Percentiles rank a stretch among this genome's conserved stretches.
phyloP scores from a whole-genome alignment of 2,113 vertebrate species.

The Nestor notabilis region DNA sequence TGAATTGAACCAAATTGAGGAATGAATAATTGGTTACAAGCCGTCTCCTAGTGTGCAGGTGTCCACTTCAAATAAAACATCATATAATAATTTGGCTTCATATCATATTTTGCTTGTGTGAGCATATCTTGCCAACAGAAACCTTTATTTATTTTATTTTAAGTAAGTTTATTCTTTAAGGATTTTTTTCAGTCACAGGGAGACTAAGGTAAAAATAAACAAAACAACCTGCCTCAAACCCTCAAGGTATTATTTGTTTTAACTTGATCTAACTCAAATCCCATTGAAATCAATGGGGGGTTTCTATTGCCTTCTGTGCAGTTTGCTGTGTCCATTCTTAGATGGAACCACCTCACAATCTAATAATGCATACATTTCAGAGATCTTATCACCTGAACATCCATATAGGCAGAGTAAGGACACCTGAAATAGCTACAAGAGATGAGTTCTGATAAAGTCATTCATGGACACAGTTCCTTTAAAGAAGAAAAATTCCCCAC shows the following conservation, averaged over 20 bases:
- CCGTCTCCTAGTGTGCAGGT: not conserved
- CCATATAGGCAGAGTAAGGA: not conserved
- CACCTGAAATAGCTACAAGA: not conserved
- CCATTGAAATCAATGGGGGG: not conserved
- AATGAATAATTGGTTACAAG: not conserved
- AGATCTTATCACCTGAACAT: not conserved
- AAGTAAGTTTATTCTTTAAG: not conserved
- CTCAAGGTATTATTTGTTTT: not conserved
- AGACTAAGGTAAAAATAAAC: not conserved
- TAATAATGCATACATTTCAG: not conserved
- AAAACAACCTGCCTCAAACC: not conserved
- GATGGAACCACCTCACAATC: not conserved
- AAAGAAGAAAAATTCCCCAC: not conserved
- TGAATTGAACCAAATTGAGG: not conserved
- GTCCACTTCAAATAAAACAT: conserved; percentile 13
- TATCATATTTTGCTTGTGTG: not conserved
- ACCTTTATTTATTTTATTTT: no score
- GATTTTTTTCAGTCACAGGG: not conserved
- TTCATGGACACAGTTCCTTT: not conserved
- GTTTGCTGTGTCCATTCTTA: not conserved
- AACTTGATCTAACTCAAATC: not conserved
- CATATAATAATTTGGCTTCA: not conserved
- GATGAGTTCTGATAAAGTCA: not conserved
- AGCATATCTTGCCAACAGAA: not conserved
- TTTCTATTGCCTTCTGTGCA: not conserved